Percentiles rank a stretch among this genome's conserved stretches.
phyloP scores from a whole-genome alignment of 2,113 vertebrate genomes.

The Mus musculus region GRCm39 chr10:95524501-95525000 shows the following conservation, averaged over 20 bases:
- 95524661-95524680: too few relatives aligned
- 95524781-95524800: too few relatives aligned
- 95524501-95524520: too few relatives aligned
- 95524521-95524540: not conserved
- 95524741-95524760: not conserved
- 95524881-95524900: not conserved
- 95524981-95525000: not conserved
- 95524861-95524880: rapidly evolving
- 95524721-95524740: rapidly evolving
- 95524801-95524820: not conserved
- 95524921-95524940: too few relatives aligned
- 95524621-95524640: not conserved
- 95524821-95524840: rapidly evolving
- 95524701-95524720: not conserved
- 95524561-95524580: not conserved
- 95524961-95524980: not conserved
- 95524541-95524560: not conserved
- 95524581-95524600: not conserved
- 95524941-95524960: not conserved
- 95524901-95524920: not conserved
- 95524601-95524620: not conserved
- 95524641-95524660: too few relatives aligned
- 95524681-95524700: too few relatives aligned
- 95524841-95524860: not conserved
- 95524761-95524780: too few relatives aligned